Base-by-base conservation (phyloP, 2,888 invertebrate genomes). In the Rambutsinella grinnellia region DNA sequence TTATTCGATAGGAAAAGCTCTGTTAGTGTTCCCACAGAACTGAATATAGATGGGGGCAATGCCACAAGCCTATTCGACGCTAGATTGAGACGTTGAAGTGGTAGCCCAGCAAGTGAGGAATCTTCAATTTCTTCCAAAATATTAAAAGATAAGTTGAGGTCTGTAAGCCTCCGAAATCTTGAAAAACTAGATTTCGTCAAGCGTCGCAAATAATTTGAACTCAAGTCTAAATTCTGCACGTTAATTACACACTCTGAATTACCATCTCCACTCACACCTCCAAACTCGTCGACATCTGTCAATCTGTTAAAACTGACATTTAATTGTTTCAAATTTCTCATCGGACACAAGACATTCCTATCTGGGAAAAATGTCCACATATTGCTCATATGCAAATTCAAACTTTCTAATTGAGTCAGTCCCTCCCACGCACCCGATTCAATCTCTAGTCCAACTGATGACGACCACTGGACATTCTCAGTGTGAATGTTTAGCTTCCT, bases 241-340 rank as follows among this genome's bases (percentile, higher is more conserved):
- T 93, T 93, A 60, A 91, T 89, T 58, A 90, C 91, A 84, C 91
- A 80, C 44, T 72, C 69, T 60, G 81, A 79, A 63, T 79, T 49
- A 36, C 19, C 54, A 15, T 53, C 67, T 27, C 54, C 26, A 21
- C 19, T 28, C 36, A 17, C 58, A 6, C 17, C 28, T 21, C 67
- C 94, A 80, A 95, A 89, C 84, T 92, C 90, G 81, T 93, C 92
- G 6, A 94, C 90, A 81, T 92, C 93, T 82, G 91, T 90, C 82
- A 96, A 90, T 85, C 93, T 91, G 88, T 96, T 96, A 82, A 91
- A 89, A 62, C 95, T 95, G 85, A 96, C 89, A 89, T 96, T 96
- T 63, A 96, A 88, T 81, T 92, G 90, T 86, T 93, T 93, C 77
- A 95, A 89, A 87, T 93, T 94, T 47, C 91, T 90, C 85, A 95